Evolutionary conservation across 2,113 vertebrate species (phyloP).

Genomic region (Lontra canadensis): DNA sequence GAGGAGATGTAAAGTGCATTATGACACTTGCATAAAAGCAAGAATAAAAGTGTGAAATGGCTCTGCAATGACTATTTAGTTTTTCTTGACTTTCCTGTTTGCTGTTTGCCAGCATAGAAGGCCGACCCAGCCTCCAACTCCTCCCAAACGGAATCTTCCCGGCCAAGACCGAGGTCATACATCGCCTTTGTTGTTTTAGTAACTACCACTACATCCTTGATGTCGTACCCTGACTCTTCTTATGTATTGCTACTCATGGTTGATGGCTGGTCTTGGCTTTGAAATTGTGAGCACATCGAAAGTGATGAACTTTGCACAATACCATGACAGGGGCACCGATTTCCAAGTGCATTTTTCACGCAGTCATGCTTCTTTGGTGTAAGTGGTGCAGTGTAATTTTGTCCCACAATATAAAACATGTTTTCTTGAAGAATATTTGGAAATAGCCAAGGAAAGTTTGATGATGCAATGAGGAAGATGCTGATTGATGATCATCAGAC

Average conservation of each 20-base stretch:
- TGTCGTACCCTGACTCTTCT: neutral
- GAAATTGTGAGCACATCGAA: neutral
- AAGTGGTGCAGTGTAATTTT: neutral
- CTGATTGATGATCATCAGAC: neutral
- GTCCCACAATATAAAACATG: too few relatives aligned
- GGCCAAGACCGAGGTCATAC: neutral
- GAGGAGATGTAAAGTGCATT: neutral
- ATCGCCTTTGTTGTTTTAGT: neutral
- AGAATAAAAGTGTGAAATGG: neutral
- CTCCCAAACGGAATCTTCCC: neutral
- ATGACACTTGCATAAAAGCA: neutral
- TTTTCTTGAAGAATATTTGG: neutral
- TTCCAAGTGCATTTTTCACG: neutral
- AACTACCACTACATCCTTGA: neutral
- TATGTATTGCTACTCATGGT: neutral
- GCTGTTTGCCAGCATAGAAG: neutral
- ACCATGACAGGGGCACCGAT: neutral
- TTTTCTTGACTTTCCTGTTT: neutral
- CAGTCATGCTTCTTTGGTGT: neutral
- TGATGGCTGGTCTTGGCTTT: neutral
- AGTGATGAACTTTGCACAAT: neutral
- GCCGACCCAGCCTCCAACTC: fast-evolving
- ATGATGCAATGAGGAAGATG: neutral
- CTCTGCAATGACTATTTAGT: too few relatives aligned
- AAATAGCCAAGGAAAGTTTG: neutral